phyloP scores from a whole-genome alignment of 2,113 vertebrate species.

The Corythaixoides concolor region DNA sequence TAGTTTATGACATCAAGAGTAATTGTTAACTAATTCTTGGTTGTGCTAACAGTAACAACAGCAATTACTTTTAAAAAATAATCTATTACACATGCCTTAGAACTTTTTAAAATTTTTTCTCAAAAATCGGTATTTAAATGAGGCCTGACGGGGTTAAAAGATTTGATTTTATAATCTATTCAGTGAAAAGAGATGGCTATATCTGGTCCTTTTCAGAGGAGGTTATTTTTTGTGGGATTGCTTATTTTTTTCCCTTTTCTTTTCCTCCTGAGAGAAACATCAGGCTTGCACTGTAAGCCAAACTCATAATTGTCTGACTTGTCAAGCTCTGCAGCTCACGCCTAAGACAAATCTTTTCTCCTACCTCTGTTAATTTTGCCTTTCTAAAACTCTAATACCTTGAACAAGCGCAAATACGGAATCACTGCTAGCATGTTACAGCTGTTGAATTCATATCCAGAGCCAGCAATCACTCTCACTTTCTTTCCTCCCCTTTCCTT shows the following conservation, averaged over 20 bases:
- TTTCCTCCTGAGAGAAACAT: background rate
- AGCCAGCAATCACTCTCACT: background rate
- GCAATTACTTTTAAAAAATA: background rate
- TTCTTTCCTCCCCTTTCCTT: background rate
- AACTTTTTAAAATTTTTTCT: background rate
- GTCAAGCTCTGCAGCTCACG: background rate
- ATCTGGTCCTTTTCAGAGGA: background rate
- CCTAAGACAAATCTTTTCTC: background rate
- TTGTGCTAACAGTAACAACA: background rate
- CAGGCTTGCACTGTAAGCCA: background rate
- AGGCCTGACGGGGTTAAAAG: background rate
- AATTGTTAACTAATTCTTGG: background rate
- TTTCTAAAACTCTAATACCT: background rate
- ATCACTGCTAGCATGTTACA: background rate
- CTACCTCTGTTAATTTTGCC: background rate
- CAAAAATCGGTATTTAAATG: background rate
- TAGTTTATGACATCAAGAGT: background rate
- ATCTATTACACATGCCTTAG: background rate
- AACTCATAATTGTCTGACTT: background rate
- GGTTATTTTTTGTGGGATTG: accelerated
- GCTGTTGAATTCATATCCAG: background rate
- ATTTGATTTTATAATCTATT: background rate
- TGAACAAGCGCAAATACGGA: background rate
- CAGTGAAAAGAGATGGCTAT: background rate
- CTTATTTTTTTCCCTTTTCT: background rate